Evolutionary conservation across 2,797 vertebrate species (phyloP).

Genomic region (Calcarius lapponicus): DNA sequence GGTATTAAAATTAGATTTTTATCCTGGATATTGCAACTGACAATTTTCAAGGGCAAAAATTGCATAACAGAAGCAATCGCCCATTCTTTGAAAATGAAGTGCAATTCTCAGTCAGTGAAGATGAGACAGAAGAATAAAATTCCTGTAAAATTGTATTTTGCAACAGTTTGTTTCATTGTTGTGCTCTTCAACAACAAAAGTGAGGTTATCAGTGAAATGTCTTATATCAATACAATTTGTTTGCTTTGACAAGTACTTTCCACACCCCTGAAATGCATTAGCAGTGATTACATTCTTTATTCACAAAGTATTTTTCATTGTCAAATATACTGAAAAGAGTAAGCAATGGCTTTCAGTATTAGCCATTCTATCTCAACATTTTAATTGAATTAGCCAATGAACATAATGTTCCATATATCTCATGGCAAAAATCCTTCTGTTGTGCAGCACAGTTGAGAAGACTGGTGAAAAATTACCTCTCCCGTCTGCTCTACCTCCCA

Average conservation of each 20-base stretch:
- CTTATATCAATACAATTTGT: not conserved
- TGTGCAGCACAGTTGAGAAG: not conserved
- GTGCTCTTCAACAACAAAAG: not conserved
- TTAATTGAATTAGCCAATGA: not conserved
- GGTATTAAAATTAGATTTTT: conserved; percentile 9
- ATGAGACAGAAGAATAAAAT: not conserved
- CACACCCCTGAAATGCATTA: not conserved
- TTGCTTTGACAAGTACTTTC: not conserved
- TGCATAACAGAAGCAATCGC: not conserved
- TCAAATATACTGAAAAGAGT: not conserved
- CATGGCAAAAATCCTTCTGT: not conserved
- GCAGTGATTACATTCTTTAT: not conserved
- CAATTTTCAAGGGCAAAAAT: conserved; percentile 25
- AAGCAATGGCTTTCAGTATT: not conserved
- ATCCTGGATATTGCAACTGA: not conserved
- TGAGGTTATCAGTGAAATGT: not conserved
- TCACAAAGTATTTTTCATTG: conserved; percentile 29
- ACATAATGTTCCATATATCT: not conserved
- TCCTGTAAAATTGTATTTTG: not conserved
- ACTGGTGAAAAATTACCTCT: not conserved
- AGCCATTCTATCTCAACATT: not conserved
- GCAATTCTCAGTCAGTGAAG: not conserved
- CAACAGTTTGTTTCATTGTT: not conserved
- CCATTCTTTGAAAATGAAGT: conserved; percentile 17
- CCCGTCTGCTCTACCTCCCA: not conserved